These are phyloP conservation scores for Pachyrhynchus sulphureomaculatus DNA, from an alignment of 1,140 invertebrate species.

Conservation along the genomic window DNA sequence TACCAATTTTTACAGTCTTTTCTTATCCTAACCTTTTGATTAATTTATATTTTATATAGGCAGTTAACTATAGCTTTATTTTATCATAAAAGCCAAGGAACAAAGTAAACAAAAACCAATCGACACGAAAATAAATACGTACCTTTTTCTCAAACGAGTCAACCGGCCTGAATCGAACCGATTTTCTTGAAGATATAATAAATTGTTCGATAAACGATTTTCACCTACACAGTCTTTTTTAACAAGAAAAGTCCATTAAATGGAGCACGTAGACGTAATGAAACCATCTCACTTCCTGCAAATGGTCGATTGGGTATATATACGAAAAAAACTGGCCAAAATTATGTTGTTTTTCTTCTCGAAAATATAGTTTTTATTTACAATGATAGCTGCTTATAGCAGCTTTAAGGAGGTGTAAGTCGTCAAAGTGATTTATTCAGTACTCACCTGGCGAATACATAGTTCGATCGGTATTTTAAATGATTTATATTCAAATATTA, in stretches of 20 bases:
- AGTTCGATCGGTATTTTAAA: too few species aligned
- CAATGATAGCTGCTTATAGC: too few species aligned
- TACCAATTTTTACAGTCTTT: too few species aligned
- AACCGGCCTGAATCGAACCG: slow-evolving; percentile 7
- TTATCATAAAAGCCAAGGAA: not conserved
- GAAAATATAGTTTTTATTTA: too few species aligned
- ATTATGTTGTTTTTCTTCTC: too few species aligned
- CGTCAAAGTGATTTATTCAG: too few species aligned
- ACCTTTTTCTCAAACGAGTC: not conserved
- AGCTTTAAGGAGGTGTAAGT: too few species aligned
- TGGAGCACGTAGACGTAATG: slow-evolving; percentile 47
- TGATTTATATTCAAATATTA: too few species aligned
- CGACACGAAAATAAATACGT: slow-evolving; percentile 4
- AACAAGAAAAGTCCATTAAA: slow-evolving; percentile 49
- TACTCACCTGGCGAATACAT: too few species aligned
- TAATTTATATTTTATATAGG: too few species aligned
- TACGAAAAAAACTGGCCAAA: not conserved
- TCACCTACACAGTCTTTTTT: slow-evolving; percentile 45
- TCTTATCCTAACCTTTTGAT: too few species aligned
- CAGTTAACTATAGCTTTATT: not conserved
- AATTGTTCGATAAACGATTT: slow-evolving; percentile 43
- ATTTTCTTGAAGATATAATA: slow-evolving; percentile 37
- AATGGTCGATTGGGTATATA: not conserved
- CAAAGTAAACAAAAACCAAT: slow-evolving; percentile 9
- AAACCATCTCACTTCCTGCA: slow-evolving; percentile 43